These are phyloP conservation scores for Euura lappo DNA, from an alignment of 1,140 invertebrate species.

Conservation along the genomic window DNA sequence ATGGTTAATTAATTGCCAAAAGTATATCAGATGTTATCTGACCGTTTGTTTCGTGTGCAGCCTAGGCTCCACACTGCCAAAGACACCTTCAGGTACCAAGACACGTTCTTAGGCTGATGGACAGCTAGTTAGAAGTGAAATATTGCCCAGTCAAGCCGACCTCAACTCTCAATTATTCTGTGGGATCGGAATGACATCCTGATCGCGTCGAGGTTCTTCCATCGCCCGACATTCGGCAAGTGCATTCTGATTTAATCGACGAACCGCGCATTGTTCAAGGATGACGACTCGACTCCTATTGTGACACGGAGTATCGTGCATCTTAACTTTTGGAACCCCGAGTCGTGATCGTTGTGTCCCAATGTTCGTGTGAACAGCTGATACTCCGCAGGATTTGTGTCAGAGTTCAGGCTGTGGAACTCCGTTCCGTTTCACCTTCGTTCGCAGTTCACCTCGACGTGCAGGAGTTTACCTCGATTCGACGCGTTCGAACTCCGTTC, in stretches of 20 bases:
- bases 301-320: no score
- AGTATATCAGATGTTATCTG: background rate
- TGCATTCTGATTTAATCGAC: background rate
- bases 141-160: background rate
- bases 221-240: background rate
- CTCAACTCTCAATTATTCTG: background rate
- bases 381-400: background rate
- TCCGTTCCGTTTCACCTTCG: background rate
- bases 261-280: no score
- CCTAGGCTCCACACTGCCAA: no score
- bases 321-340: no score
- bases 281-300: no score
- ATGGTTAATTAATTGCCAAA: constrained; percentile 3
- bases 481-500: no score
- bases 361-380: no score
- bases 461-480: background rate
- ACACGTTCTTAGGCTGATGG: background rate
- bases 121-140: background rate
- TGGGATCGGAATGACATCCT: no score
- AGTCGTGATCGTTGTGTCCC: no score
- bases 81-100: no score
- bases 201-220: no score
- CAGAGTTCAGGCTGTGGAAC: background rate
- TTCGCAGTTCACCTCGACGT: background rate
- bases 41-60: background rate